Percentiles rank a stretch among this genome's conserved stretches.
These are phyloP conservation scores for Amyelois transitella DNA, from an alignment of 1,140 invertebrate genomes.

Conservation along the genomic window DNA sequence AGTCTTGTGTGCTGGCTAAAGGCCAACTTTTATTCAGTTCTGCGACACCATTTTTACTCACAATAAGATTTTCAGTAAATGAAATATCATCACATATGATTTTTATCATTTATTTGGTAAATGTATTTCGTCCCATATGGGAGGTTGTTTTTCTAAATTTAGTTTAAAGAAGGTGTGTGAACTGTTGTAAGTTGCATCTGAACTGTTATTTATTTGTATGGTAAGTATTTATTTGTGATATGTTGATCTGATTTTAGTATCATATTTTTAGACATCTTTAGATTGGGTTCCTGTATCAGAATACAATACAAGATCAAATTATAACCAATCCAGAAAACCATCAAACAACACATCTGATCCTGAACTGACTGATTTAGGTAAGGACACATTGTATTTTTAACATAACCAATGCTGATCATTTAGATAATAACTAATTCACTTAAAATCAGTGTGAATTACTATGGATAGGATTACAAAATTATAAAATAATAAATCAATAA, in stretches of 20 bases:
- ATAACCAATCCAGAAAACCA: slow-evolving; percentile 64
- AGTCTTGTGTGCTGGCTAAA: slow-evolving; percentile 45
- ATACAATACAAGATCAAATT: slow-evolving; percentile 65
- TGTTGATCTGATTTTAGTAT: not conserved
- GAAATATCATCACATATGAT: not conserved
- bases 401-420: not conserved
- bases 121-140: slow-evolving; percentile 42
- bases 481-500: no score
- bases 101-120: not conserved
- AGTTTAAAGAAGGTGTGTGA: slow-evolving; percentile 53
- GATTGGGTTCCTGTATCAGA: slow-evolving; percentile 73
- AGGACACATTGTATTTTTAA: slow-evolving; percentile 17
- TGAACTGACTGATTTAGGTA: slow-evolving; percentile 61
- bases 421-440: no score
- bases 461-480: no score
- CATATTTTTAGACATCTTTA: slow-evolving; percentile 62
- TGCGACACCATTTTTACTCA: not conserved
- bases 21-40: slow-evolving; percentile 42
- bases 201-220: not conserved
- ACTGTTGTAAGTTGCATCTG: not conserved
- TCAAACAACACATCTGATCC: slow-evolving; percentile 69
- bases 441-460: not conserved
- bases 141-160: slow-evolving; percentile 67
- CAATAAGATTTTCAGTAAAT: not conserved
- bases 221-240: not conserved